These are phyloP conservation scores for Lindbergichthys nudifrons DNA, from an alignment of 2,797 vertebrate genomes.

Conservation along the genomic window DNA sequence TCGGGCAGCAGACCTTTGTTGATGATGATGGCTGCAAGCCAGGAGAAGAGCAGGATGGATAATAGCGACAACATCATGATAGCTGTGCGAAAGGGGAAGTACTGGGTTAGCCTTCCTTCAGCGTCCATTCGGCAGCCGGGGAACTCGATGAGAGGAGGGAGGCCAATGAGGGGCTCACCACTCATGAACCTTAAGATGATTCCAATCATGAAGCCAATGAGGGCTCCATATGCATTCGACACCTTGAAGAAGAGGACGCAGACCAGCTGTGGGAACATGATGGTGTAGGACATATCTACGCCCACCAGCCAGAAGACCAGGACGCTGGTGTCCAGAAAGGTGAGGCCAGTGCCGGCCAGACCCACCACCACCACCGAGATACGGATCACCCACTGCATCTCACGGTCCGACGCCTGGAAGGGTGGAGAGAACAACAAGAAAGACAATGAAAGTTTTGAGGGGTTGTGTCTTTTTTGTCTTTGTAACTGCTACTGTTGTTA, in stretches of 20 bases:
- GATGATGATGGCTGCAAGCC: slow-evolving; percentile 77
- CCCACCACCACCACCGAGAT: slow-evolving; percentile 83
- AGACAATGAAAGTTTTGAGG: background rate
- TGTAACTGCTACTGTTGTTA: too few species aligned
- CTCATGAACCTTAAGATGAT: slow-evolving; percentile 69
- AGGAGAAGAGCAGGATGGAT: slow-evolving; percentile 78
- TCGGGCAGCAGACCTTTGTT: slow-evolving; percentile 79
- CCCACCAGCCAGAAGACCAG: slow-evolving; percentile 87
- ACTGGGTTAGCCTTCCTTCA: slow-evolving; percentile 76
- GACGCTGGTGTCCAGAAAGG: slow-evolving; percentile 82
- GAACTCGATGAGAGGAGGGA: slow-evolving; percentile 79
- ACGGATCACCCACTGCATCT: slow-evolving; percentile 86
- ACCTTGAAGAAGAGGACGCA: slow-evolving; percentile 84
- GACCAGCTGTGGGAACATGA: slow-evolving; percentile 88
- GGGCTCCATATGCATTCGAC: slow-evolving; percentile 84
- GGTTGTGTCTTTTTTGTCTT: too few species aligned
- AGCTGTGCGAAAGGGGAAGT: slow-evolving; percentile 86
- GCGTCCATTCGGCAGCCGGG: slow-evolving; percentile 74
- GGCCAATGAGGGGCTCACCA: slow-evolving; percentile 77
- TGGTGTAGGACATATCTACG: slow-evolving; percentile 85
- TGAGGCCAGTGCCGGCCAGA: slow-evolving; percentile 76
- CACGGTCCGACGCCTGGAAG: slow-evolving; percentile 84
- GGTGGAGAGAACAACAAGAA: background rate
- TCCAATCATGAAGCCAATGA: slow-evolving; percentile 74
- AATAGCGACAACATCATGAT: slow-evolving; percentile 80